Conservation (phyloP, 2,888 invertebrate species). For the Ornithoptera priamus region DNA sequence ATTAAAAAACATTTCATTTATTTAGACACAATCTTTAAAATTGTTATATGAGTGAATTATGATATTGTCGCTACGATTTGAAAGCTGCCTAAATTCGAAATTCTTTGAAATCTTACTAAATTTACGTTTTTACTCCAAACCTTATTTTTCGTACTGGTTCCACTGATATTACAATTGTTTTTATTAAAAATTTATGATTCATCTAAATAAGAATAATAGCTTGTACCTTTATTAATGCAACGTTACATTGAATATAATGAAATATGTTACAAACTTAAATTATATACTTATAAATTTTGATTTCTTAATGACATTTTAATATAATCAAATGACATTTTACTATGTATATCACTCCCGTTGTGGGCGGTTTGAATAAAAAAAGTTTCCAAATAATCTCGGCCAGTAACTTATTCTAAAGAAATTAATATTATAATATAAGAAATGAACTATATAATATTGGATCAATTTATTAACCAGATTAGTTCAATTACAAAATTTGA, state of each 20-base stretch:
- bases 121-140: too few relatives aligned
- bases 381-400: background rate
- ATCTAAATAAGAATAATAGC: background rate
- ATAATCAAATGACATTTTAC: background rate
- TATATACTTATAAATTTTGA: slow-evolving; percentile 24
- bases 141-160: background rate
- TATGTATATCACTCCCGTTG: background rate
- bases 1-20: too few relatives aligned
- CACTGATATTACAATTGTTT: background rate
- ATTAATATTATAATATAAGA: background rate
- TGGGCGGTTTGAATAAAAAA: background rate
- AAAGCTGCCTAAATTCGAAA: too few relatives aligned
- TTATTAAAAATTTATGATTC: background rate
- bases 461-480: background rate
- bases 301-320: slow-evolving; percentile 10
- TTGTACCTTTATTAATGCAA: slow-evolving; percentile 12
- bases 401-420: background rate
- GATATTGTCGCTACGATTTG: too few relatives aligned
- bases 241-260: slow-evolving; percentile 8
- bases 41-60: too few relatives aligned
- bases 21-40: too few relatives aligned
- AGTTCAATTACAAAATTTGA: too few relatives aligned
- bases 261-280: slow-evolving; percentile 8
- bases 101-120: too few relatives aligned
- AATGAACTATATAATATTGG: too few relatives aligned